Evolutionary conservation across 2,797 vertebrate species (phyloP).

Genomic region (Hapalemur alaotrensis): DNA sequence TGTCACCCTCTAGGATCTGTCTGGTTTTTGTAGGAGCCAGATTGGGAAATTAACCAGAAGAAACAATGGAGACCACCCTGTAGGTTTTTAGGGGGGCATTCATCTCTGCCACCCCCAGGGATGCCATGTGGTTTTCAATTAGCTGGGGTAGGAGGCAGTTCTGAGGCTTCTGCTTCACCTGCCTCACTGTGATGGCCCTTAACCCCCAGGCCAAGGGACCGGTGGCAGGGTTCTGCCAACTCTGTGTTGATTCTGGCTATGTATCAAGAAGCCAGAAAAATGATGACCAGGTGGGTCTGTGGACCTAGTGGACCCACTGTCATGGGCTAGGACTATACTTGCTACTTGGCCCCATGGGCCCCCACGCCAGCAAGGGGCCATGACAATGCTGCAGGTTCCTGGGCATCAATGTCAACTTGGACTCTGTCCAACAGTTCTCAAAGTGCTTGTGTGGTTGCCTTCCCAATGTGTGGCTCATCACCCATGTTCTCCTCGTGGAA

Average conservation of each 20-base stretch:
- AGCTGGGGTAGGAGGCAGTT: not conserved
- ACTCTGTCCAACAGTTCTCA: not conserved
- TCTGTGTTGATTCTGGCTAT: not conserved
- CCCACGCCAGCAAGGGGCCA: not conserved
- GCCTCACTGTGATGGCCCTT: not conserved
- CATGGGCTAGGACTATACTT: too few species aligned
- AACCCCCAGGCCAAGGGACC: not conserved
- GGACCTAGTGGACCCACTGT: not conserved
- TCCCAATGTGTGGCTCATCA: not conserved
- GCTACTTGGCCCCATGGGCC: not conserved
- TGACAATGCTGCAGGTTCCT: not conserved
- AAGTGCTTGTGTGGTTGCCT: not conserved
- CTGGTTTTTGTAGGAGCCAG: not conserved
- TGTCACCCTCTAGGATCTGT: not conserved
- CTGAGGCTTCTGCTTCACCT: not conserved
- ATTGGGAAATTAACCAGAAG: not conserved
- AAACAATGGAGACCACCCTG: not conserved
- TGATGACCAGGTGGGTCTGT: not conserved
- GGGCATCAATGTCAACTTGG: not conserved
- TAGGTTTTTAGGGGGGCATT: not conserved
- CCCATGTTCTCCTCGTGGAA: not conserved
- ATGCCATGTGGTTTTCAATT: not conserved
- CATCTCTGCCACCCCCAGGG: not conserved
- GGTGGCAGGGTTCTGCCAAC: not conserved
- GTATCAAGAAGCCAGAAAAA: not conserved